These are phyloP conservation scores for Betta splendens DNA, from an alignment of 2,797 vertebrate genomes.

Conservation along the genomic window DNA sequence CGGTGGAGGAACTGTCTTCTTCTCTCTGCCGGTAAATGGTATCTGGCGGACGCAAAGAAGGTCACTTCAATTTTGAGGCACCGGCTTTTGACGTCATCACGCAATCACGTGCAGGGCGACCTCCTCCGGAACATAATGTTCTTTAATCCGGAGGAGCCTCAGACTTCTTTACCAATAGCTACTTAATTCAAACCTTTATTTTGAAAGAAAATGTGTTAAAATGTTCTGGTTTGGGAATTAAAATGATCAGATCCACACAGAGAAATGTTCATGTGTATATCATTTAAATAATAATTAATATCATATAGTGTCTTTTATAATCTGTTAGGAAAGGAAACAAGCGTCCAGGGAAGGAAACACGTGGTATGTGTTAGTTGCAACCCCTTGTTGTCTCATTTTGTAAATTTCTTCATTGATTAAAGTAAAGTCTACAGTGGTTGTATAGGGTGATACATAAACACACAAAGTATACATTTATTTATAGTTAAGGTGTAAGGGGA, in stretches of 20 bases:
- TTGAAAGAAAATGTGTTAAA: no score
- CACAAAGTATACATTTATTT: not conserved
- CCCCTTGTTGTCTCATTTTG: not conserved
- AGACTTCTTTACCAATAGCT: no score
- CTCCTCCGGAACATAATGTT: conserved; percentile 8
- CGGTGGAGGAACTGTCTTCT: accelerated
- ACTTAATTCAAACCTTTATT: accelerated
- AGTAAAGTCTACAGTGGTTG: conserved; percentile 14
- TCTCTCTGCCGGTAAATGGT: not conserved
- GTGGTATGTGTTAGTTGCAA: not conserved
- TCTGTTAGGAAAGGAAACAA: not conserved
- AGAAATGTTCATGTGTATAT: no score
- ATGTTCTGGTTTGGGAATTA: accelerated
- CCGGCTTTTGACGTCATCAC: conserved; percentile 66
- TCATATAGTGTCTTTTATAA: accelerated
- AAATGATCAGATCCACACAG: accelerated
- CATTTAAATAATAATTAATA: not conserved
- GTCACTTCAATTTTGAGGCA: conserved; percentile 68
- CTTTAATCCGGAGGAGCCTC: not conserved
- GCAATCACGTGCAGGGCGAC: conserved; percentile 40
- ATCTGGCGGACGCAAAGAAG: conserved; percentile 65
- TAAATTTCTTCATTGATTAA: not conserved
- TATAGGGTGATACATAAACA: conserved; percentile 7
- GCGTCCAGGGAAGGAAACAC: not conserved
- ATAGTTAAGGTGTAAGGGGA: not conserved